These are phyloP conservation scores for Takifugu flavidus DNA, from an alignment of 2,113 vertebrate species.

Conservation along the genomic window DNA sequence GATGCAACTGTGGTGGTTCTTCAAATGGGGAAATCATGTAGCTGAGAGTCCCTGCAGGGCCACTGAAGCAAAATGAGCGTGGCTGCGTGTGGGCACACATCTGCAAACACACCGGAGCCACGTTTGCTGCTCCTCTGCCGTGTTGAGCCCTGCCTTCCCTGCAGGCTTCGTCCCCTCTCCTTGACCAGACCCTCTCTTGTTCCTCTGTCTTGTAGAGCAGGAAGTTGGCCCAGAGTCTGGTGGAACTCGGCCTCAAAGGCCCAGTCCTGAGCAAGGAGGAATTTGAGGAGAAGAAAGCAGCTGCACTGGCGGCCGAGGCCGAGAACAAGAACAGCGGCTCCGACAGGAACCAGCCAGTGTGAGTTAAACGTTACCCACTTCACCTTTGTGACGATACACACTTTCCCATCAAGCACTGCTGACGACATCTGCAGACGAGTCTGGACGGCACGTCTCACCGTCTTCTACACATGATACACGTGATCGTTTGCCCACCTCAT, in stretches of 20 bases:
- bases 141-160: slow-evolving; percentile 16
- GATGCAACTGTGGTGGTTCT: slow-evolving; percentile 28
- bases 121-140: slow-evolving; percentile 1
- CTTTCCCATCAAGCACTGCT: no score
- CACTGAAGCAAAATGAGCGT: not conserved
- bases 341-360: slow-evolving; percentile 73
- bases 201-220: slow-evolving; percentile 68
- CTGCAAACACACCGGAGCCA: no score
- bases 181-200: slow-evolving; percentile 35
- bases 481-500: no score
- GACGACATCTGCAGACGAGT: no score
- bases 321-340: slow-evolving; percentile 38
- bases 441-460: no score
- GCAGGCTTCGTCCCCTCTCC: slow-evolving; percentile 20
- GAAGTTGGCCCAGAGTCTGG: slow-evolving; percentile 78
- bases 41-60: slow-evolving; percentile 13
- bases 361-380: slow-evolving; percentile 50
- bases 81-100: not conserved
- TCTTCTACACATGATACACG: no score
- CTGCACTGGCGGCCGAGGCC: slow-evolving; percentile 66
- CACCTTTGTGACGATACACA: no score
- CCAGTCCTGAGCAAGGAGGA: slow-evolving; percentile 78
- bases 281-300: slow-evolving; percentile 78
- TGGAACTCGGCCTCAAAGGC: slow-evolving; percentile 81
- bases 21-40: slow-evolving; percentile 22